These are phyloP conservation scores for Pogonomyrmex californicus DNA, from an alignment of 1,140 invertebrate species.

Conservation along the genomic window DNA sequence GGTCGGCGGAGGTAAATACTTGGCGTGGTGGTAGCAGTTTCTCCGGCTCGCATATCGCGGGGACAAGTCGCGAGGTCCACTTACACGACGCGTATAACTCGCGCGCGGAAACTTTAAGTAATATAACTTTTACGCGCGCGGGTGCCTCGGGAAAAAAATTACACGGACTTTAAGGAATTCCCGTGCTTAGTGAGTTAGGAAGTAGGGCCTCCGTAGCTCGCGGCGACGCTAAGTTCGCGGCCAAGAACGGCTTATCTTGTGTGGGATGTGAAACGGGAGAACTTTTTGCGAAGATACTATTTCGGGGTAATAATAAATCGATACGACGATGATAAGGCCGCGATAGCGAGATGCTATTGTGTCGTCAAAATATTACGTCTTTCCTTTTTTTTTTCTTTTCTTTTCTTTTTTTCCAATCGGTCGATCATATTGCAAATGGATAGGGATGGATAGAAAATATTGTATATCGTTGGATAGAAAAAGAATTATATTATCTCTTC, in stretches of 20 bases:
- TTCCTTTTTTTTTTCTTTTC: neutral
- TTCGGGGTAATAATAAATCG: constrained; percentile 43
- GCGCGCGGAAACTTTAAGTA: constrained; percentile 45
- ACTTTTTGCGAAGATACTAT: neutral
- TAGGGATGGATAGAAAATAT: neutral
- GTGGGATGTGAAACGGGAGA: neutral
- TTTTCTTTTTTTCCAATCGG: neutral
- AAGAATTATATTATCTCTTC: neutral
- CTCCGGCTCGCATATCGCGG: neutral
- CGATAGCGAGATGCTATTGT: constrained; percentile 18
- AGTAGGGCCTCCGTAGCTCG: neutral
- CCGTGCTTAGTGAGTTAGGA: constrained; percentile 34
- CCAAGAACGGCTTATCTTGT: constrained; percentile 10
- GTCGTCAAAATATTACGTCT: neutral
- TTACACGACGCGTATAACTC: constrained; percentile 5
- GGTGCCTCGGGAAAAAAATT: constrained; percentile 30
- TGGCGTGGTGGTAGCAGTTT: neutral
- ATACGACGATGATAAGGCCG: constrained; percentile 27
- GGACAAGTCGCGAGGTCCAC: constrained; percentile 10
- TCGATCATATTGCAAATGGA: constrained; percentile 13
- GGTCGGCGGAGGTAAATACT: neutral
- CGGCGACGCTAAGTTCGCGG: constrained; percentile 4
- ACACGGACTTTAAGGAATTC: constrained; percentile 30
- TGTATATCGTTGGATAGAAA: neutral
- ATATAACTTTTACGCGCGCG: constrained; percentile 45